These are phyloP conservation scores for Cynoglossus semilaevis DNA, from an alignment of 2,113 vertebrate species.

Conservation along the genomic window DNA sequence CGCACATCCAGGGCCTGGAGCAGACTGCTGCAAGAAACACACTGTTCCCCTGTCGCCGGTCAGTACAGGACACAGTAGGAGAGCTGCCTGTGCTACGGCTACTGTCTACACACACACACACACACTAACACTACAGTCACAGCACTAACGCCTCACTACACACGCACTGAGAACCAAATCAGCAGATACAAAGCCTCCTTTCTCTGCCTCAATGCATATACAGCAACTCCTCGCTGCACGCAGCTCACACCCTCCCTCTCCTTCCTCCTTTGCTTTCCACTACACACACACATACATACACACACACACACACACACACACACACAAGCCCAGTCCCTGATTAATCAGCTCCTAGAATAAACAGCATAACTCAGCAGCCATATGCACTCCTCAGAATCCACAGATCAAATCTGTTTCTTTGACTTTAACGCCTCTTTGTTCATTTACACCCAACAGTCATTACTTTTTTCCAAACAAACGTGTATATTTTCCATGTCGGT, in stretches of 20 bases:
- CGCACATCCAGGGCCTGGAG: constrained; percentile 71
- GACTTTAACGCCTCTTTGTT: too few relatives aligned
- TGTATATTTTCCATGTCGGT: too few relatives aligned
- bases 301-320: too few relatives aligned
- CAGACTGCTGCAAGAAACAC: constrained; percentile 72
- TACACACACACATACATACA: constrained; percentile 46
- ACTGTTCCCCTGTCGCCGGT: constrained; percentile 61
- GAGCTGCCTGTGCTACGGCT: constrained; percentile 10
- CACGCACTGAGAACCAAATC: constrained; percentile 40
- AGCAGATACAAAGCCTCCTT: constrained; percentile 38
- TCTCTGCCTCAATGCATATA: constrained; percentile 46
- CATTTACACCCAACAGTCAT: too few relatives aligned
- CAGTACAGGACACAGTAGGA: constrained; percentile 38
- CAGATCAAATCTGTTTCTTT: too few relatives aligned
- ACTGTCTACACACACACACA: constrained; percentile 32
- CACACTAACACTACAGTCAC: constrained; percentile 13
- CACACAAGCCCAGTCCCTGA: constrained; percentile 11
- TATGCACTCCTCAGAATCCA: too few relatives aligned
- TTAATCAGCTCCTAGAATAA: too few relatives aligned
- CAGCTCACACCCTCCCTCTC: constrained; percentile 46
- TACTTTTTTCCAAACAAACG: constrained; percentile 4
- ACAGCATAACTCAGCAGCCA: too few relatives aligned
- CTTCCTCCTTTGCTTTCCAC: constrained; percentile 7
- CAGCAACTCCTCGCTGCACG: constrained; percentile 41
- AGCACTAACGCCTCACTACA: constrained; percentile 37